Percentiles rank a stretch among this genome's conserved stretches.
These are phyloP conservation scores for Strix uralensis DNA, from an alignment of 2,113 vertebrate genomes.

Conservation along the genomic window DNA sequence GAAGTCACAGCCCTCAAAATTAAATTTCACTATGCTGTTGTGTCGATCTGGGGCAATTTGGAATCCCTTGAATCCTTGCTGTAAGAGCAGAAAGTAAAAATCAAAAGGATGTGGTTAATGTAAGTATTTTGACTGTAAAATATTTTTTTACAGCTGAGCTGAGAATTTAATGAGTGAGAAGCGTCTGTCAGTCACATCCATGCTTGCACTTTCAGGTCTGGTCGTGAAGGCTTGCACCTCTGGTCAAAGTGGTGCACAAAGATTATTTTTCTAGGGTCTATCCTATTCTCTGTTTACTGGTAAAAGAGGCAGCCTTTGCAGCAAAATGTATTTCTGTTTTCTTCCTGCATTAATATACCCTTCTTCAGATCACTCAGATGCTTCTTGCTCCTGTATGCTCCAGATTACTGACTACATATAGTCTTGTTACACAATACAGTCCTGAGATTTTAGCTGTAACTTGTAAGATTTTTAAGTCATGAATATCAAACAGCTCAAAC, in stretches of 20 bases:
- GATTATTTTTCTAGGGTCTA: not conserved
- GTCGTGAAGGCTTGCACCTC: not conserved
- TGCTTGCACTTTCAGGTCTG: not conserved
- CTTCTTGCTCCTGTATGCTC: not conserved
- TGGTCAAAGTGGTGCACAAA: not conserved
- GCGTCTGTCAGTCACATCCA: not conserved
- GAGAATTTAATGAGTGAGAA: not conserved
- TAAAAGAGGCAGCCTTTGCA: not conserved
- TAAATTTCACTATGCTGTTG: slow-evolving; percentile 73
- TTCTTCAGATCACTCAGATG: not conserved
- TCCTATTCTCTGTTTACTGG: not conserved
- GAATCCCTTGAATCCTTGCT: slow-evolving; percentile 99
- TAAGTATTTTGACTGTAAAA: not conserved
- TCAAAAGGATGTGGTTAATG: not conserved
- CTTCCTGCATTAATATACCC: not conserved
- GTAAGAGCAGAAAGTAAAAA: not conserved
- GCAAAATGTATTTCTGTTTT: not conserved
- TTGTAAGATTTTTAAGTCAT: rapidly evolving
- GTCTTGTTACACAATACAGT: not conserved
- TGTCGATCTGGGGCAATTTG: slow-evolving; percentile 82
- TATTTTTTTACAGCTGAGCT: not conserved
- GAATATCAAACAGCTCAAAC: not conserved
- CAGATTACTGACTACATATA: not conserved
- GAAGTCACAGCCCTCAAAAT: slow-evolving; percentile 79
- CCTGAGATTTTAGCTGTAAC: not conserved